Percentiles rank a stretch among this genome's conserved stretches.
Conservation (phyloP, 1,140 invertebrate species). For the Sipha flava region DNA sequence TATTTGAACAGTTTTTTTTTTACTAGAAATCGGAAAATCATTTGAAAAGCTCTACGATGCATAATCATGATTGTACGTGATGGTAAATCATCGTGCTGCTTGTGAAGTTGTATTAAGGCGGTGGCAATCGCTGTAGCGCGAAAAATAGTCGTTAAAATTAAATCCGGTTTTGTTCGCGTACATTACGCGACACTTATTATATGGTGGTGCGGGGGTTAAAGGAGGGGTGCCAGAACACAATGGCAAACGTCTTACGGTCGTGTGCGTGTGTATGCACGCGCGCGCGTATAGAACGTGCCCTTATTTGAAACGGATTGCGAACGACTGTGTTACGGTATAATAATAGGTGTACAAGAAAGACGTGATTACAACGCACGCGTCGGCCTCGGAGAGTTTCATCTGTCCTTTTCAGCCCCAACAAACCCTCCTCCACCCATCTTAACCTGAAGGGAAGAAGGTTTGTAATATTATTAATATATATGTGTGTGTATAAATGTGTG, state of each 20-base stretch:
- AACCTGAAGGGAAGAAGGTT: not conserved
- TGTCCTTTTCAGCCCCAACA: not conserved
- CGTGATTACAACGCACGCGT: not conserved
- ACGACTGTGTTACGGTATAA: not conserved
- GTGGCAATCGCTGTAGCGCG: too few species aligned
- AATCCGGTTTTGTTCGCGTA: not conserved
- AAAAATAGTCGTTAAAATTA: slow-evolving; percentile 8
- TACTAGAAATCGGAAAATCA: too few species aligned
- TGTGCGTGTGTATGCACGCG: not conserved
- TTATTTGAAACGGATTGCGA: not conserved
- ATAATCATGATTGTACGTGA: too few species aligned
- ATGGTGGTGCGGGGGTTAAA: too few species aligned
- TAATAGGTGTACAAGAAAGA: not conserved
- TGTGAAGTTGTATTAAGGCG: too few species aligned
- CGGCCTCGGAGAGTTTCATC: not conserved
- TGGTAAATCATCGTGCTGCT: too few species aligned
- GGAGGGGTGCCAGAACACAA: not conserved
- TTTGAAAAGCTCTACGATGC: too few species aligned
- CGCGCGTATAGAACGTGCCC: not conserved
- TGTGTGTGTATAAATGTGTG: too few species aligned
- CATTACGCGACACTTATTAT: too few species aligned
- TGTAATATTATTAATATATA: not conserved
- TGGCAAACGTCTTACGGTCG: not conserved
- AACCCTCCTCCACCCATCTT: not conserved
- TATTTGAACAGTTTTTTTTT: too few species aligned